These are phyloP conservation scores for Chaetops frenatus DNA, from an alignment of 2,113 vertebrate genomes.

Conservation along the genomic window DNA sequence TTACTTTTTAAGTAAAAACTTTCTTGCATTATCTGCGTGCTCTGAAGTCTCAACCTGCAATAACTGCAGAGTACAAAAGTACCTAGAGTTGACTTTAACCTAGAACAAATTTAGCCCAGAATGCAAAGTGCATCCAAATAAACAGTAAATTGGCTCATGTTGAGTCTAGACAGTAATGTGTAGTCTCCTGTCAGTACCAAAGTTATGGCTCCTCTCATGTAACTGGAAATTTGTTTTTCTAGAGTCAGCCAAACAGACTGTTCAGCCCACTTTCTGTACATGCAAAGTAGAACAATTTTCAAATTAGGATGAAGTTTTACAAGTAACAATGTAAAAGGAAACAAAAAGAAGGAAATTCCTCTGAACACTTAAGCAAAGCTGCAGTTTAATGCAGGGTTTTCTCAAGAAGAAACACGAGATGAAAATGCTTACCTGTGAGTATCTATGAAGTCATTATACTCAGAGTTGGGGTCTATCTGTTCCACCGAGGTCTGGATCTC, in stretches of 20 bases:
- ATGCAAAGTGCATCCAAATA: background rate
- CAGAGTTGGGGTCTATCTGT: conserved; percentile 87
- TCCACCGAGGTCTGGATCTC: conserved; percentile 88
- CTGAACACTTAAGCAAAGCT: background rate
- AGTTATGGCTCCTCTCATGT: background rate
- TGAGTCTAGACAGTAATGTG: background rate
- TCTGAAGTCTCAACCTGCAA: background rate
- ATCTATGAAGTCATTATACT: conserved; percentile 91
- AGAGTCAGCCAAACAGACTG: background rate
- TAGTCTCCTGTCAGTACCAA: background rate
- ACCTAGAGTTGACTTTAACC: background rate
- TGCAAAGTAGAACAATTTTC: background rate
- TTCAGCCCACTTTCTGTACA: background rate
- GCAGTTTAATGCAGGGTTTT: background rate
- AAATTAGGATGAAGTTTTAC: background rate
- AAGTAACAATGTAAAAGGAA: background rate
- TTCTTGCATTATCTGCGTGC: background rate
- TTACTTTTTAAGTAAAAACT: background rate
- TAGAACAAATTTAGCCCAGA: background rate
- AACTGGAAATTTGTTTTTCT: background rate
- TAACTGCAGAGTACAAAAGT: background rate
- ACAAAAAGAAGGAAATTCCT: background rate
- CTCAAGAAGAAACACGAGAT: background rate
- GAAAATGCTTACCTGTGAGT: conserved; percentile 78
- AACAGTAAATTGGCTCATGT: background rate